Base-by-base conservation (phyloP, 2,888 invertebrate genomes). In the Gymnosoma rotundatum region DNA sequence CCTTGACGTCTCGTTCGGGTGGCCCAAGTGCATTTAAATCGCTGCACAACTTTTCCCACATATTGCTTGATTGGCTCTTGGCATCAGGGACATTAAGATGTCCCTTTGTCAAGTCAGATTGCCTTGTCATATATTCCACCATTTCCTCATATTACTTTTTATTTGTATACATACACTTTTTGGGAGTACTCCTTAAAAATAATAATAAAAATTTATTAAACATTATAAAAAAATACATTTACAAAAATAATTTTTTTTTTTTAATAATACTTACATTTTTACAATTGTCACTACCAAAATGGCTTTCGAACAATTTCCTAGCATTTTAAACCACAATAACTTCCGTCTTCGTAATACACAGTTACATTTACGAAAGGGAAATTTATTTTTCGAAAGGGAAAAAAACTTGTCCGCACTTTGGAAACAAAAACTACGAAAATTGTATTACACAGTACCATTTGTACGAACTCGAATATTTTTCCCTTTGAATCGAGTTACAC, bases 291-390 rank as follows among this genome's bases (percentile, higher is more conserved):
- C 50, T 50, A 50, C n/a, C 50, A n/a, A 50, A 50, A 50, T 50
- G 18, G 50, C 50, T 50, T n/a, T 50, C 50, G 50, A 50, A 18
- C 50, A 50, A 50, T 50, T 50, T 50, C 50, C n/a, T 50, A 45
- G 6, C 45, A 45, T 50, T 50, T 50, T 50, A 18, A n/a, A 50
- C 18, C 45, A 48, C 64, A 64, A 25, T 45, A 45, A 45, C 45
- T 20, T 48, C 10, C 63, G 48, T 64, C 16, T 63, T 45, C 48
- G 48, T 64, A 36, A 63, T 42, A 63, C 42, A 32, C 8, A 63
- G 42, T 20, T 42, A 9, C 63, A 18, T 42, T 45, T 42, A 21
- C 50, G n/a, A 50, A 50, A 50, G 50, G 50, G 50, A 50, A 14
- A 14, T 58, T 7, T 25, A 25, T 58, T 58, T n/a, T 50, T 50